Evolutionary conservation across 2,888 invertebrate genomes (phyloP), one percentile per base, ranked within the genome.

Genomic region (Temnothorax rugatulus): DNA sequence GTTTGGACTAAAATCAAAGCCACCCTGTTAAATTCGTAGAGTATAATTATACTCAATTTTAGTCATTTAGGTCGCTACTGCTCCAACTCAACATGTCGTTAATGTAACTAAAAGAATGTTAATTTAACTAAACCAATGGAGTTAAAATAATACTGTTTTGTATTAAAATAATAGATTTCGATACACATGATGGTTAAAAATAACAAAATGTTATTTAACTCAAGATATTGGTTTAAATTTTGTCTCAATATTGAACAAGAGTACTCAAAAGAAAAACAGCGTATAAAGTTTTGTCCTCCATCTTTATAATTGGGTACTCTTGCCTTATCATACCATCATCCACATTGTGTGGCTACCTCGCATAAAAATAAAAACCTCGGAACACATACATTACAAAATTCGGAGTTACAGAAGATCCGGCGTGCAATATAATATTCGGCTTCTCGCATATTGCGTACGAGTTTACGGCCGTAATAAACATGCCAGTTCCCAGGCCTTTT

Each of bases 391-490:
- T 68, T 54, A 47, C 57, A 13, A 59, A 71, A 47, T 47, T 57
- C 38, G 21, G 1, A 69, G 34, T 44, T 79, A 57, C 47, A 21
- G 34, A 44, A 52, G 71, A 47, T 18, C n/a, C 41, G 15, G 21
- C 29, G 57, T 69, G 21, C 44, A 68, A 69, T 44, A 21, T 69
- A 59, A 69, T 77, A 71, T 44, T 77, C n/a, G 71, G 11, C 41
- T 54, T 8, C 25, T 41, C 69, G 15, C 59, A 57, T 57, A 47
- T 44, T 9, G 59, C 29, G 38, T 47, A 25, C 57, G 21, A 0
- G 9, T 81, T 81, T 81, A 81, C 73, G 47, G 8, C 34, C 73
- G 73, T 18, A 59, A 81, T 81, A 81, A 81, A 81, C 73, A 73
- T 81, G 79, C 47, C 79, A 59, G 71, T 47, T 21, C 1, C 13